A percentile compares a stretch with the other conserved stretches of the same genome.
Evolutionary conservation across 2,888 invertebrate genomes (phyloP).

Genomic region (Slavum lentiscoides): DNA sequence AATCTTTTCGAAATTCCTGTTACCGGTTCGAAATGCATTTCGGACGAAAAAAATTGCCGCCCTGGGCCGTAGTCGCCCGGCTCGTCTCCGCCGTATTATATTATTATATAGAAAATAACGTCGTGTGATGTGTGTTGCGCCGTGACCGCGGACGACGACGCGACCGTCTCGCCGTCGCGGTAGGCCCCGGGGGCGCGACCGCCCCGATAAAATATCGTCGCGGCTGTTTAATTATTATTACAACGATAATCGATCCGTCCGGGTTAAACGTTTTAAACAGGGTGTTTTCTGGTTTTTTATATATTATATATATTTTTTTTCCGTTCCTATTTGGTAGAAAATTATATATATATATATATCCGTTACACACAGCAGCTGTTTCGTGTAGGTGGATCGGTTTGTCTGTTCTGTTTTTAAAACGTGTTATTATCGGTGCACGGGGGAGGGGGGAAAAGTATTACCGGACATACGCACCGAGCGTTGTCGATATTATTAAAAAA

Average conservation of each 20-base stretch:
- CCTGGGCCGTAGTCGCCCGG: too few relatives aligned
- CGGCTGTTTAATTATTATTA: slow-evolving; percentile 45
- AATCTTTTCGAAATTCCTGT: too few relatives aligned
- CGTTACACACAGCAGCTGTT: slow-evolving; percentile 40
- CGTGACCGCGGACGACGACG: too few relatives aligned
- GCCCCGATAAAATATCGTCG: slow-evolving; percentile 43
- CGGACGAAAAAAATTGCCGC: too few relatives aligned
- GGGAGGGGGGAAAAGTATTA: not conserved
- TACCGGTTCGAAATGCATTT: too few relatives aligned
- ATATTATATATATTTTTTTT: not conserved
- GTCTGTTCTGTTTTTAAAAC: slow-evolving; percentile 25
- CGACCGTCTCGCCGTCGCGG: slow-evolving; percentile 19
- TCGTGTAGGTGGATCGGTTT: slow-evolving; percentile 43
- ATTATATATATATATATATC: slow-evolving; percentile 22
- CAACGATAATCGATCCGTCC: slow-evolving; percentile 24
- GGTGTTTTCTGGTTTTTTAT: slow-evolving; percentile 33
- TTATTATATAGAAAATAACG: too few relatives aligned
- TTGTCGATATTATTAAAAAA: slow-evolving; percentile 30
- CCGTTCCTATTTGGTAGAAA: slow-evolving; percentile 33
- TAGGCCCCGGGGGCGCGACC: slow-evolving; percentile 22
- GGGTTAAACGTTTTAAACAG: slow-evolving; percentile 25
- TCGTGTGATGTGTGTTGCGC: too few relatives aligned
- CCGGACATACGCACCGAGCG: slow-evolving; percentile 28
- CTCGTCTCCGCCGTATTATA: too few relatives aligned
- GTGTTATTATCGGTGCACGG: not conserved